Conservation (phyloP, 2,797 vertebrate genomes). For the Apodemus agrarius region DNA sequence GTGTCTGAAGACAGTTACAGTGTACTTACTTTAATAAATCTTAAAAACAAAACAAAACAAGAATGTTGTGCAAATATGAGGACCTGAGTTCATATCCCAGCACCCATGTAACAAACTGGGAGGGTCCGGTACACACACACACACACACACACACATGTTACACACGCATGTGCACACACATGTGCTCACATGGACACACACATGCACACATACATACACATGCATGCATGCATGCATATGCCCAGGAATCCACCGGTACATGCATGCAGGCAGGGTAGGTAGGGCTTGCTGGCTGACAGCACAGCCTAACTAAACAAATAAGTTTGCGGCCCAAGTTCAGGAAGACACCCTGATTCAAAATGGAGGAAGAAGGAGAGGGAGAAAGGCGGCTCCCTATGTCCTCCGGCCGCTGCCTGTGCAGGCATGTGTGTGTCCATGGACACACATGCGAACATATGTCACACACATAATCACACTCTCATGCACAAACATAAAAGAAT, state of each 20-base stretch:
- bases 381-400: not conserved
- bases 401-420: not conserved
- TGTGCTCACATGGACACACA: fast-evolving
- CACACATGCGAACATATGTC: not conserved
- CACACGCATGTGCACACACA: not conserved
- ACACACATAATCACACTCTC: not conserved
- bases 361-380: not conserved
- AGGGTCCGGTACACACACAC: not conserved
- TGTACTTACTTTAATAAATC: too few species aligned
- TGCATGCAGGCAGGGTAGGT: too few species aligned
- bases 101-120: not conserved
- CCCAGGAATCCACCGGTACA: not conserved
- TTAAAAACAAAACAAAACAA: too few species aligned
- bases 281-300: not conserved
- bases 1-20: too few species aligned
- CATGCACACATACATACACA: too few species aligned
- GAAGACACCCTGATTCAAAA: not conserved
- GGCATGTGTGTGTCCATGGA: not conserved
- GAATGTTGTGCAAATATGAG: too few species aligned
- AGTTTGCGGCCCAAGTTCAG: not conserved
- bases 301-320: not conserved
- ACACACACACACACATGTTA: not conserved
- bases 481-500: not conserved
- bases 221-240: too few species aligned
- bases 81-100: not conserved